phyloP scores from a whole-genome alignment of 2,797 vertebrate genomes.

The Phrynocephalus vlangalii region DNA sequence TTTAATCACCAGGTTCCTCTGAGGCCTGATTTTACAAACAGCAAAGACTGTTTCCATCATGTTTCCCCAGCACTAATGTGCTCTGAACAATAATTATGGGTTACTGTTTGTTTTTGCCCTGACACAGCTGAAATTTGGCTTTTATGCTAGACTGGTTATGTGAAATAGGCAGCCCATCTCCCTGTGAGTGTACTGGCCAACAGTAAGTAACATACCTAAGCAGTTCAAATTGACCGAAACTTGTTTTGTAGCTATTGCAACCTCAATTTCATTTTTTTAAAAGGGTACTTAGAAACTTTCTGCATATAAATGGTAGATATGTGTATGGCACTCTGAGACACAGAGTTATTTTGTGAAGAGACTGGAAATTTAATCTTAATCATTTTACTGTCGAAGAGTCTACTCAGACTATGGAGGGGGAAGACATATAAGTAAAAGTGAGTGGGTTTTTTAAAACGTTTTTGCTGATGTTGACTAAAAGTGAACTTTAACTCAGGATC shows the following conservation, averaged over 20 bases:
- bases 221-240: background rate
- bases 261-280: background rate
- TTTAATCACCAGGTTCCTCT: no score
- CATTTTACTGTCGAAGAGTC: background rate
- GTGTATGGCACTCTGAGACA: background rate
- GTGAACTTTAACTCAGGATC: background rate
- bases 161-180: background rate
- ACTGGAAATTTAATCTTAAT: conserved; percentile 20
- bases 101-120: no score
- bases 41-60: no score
- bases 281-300: background rate
- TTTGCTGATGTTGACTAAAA: conserved; percentile 21
- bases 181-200: background rate
- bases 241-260: background rate
- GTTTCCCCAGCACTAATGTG: no score
- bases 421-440: background rate
- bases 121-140: background rate
- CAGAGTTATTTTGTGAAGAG: background rate
- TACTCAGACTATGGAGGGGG: background rate
- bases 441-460: background rate
- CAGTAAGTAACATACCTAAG: background rate
- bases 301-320: background rate
- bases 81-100: no score
- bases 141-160: background rate
- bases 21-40: no score